Base-by-base conservation (phyloP, 2,797 vertebrate genomes). In the Zenarchopterus dispar region DNA sequence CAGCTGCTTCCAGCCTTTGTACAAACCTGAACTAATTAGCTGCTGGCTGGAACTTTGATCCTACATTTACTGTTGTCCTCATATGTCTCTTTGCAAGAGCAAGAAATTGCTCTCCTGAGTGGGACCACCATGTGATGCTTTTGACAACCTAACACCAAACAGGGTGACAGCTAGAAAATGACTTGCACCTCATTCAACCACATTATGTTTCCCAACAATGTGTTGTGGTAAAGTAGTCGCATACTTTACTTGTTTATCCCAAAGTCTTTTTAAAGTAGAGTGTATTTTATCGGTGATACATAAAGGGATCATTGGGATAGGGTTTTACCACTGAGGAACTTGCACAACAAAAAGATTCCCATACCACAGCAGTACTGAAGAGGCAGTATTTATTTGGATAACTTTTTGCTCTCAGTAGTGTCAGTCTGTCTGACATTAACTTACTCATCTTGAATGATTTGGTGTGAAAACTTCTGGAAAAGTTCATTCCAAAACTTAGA, bases 381-480 rank as follows among this genome's bases (percentile, higher is more conserved):
- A 4, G 16, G 36, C 33, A n/a, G 8, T 5, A 19, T 31, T 56
- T 65, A 41, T 67, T 71, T 65, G 19, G 22, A 41, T 51, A 67
- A 56, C 22, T 41, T 56, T 69, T 69, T 21, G 17, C 31, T 9
- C 36, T 78, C 54, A 62, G 73, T 57, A 62, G n/a, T 67, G 49
- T 70, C 33, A 51, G 22, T 50, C 56, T 57, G 50, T 63, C 26
- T 55, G 56, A 52, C 28, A 62, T 70, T 48, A 57, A 62, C 49
- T 2, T 45, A 9, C 42, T 22, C 23, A 8, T 10, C 28, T 64
- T 5, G 49, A 71, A 57, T 46, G 26, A 46, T 57, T 36, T 16
- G 13, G 0, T 24, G 10, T 5, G 26, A 19, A 26, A 73, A 60
- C 24, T 62, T 62, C 4, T 51, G 33, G 42, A n/a, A 60, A 56